Evolutionary conservation across 2,888 invertebrate genomes (phyloP).

Genomic region (Onthophagus sagittarius): DNA sequence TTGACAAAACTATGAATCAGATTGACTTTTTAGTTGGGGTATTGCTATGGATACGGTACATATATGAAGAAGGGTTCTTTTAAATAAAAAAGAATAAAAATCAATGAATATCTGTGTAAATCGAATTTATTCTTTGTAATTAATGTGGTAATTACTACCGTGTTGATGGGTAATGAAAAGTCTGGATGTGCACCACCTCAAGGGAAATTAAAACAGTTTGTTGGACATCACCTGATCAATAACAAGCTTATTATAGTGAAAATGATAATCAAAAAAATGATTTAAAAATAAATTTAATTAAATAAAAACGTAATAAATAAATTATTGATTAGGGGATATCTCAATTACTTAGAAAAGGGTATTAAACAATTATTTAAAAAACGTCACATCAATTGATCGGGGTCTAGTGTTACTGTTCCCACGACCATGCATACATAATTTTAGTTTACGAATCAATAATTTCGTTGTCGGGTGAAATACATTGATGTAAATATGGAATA

Average conservation of each 20-base stretch:
- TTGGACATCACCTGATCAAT: neutral
- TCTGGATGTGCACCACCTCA: neutral
- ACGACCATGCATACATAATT: neutral
- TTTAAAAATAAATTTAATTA: neutral
- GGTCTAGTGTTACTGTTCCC: neutral
- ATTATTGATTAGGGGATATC: neutral
- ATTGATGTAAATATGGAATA: neutral
- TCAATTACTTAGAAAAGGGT: neutral
- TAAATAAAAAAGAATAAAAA: no score
- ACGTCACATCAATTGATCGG: neutral
- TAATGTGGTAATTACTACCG: neutral
- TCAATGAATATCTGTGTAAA: no score
- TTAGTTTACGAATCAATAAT: neutral
- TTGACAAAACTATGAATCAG: conserved; percentile 1
- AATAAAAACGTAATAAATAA: neutral
- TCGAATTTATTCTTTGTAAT: no score
- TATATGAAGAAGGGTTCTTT: no score
- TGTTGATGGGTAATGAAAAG: neutral
- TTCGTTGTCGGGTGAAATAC: neutral
- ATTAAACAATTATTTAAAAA: neutral
- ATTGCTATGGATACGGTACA: neutral
- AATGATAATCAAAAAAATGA: neutral
- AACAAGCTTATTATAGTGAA: neutral
- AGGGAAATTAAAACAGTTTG: neutral
- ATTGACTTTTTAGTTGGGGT: neutral